Conservation (phyloP, 2,797 vertebrate species). For the Pipistrellus nathusii region DNA sequence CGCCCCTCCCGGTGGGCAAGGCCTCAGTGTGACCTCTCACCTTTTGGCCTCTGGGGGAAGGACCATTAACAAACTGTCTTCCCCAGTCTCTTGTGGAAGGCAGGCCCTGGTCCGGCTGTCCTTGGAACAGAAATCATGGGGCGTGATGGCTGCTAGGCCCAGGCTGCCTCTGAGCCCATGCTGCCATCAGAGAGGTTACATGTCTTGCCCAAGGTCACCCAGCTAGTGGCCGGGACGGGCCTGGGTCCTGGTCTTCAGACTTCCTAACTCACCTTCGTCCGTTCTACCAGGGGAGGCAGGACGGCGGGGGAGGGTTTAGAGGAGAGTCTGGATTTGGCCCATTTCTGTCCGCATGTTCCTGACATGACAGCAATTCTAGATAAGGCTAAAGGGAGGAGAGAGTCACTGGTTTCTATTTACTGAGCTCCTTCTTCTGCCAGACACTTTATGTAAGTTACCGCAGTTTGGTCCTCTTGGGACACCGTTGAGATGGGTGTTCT, state of each 20-base stretch:
- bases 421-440: not conserved
- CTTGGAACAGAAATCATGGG: constrained; percentile 47
- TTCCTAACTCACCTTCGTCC: not conserved
- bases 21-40: constrained; percentile 73
- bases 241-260: not conserved
- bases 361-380: not conserved
- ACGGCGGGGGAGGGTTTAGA: not conserved
- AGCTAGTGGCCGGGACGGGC: not conserved
- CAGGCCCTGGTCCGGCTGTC: constrained; percentile 70
- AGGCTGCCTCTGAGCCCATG: not conserved
- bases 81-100: constrained; percentile 66
- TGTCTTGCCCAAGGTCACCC: constrained; percentile 60
- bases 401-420: constrained; percentile 3
- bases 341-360: not conserved
- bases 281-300: not conserved
- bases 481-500: not conserved
- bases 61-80: constrained; percentile 79
- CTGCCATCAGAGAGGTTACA: not conserved
- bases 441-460: not conserved
- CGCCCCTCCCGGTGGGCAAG: constrained; percentile 52
- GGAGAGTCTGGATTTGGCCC: not conserved
- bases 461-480: not conserved
- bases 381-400: not conserved
- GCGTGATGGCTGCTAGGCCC: not conserved
- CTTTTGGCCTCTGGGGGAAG: constrained; percentile 77